Evolutionary conservation across 2,797 vertebrate species (phyloP).

Genomic region (Hyperoplus immaculatus): DNA sequence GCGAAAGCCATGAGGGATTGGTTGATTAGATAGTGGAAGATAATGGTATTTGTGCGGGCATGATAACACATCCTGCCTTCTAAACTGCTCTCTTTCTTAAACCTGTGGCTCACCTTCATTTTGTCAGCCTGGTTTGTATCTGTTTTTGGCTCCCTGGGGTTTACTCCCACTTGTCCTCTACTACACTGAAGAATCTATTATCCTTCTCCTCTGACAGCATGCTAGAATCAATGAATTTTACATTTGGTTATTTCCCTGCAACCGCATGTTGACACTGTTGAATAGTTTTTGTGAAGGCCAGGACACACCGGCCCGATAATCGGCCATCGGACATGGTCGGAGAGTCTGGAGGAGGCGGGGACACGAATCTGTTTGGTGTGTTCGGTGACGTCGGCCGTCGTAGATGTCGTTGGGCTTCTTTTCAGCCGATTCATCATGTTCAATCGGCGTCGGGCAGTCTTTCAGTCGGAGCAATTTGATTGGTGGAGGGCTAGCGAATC

Average conservation of each 20-base stretch:
- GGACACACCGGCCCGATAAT: too few species aligned
- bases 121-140: conserved; percentile 40
- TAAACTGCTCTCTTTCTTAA: conserved; percentile 53
- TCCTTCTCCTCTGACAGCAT: conserved; percentile 27
- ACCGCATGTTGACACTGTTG: conserved; percentile 23
- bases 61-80: conserved; percentile 54
- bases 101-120: conserved; percentile 49
- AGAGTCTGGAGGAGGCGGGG: too few species aligned
- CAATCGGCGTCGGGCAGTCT: too few species aligned
- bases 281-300: conserved; percentile 24
- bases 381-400: too few species aligned
- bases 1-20: conserved; percentile 49
- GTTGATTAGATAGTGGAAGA: conserved; percentile 64
- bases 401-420: too few species aligned
- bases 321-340: too few species aligned
- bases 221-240: conserved; percentile 6
- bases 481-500: too few species aligned
- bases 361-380: too few species aligned
- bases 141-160: conserved; percentile 48
- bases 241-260: conserved; percentile 20
- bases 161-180: conserved; percentile 51
- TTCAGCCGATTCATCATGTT: too few species aligned
- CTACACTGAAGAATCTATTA: conserved; percentile 29
- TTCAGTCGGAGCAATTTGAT: too few species aligned
- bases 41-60: conserved; percentile 64